Evolutionary conservation across 2,888 invertebrate species (phyloP).

Genomic region (Chloromyia formosa): DNA sequence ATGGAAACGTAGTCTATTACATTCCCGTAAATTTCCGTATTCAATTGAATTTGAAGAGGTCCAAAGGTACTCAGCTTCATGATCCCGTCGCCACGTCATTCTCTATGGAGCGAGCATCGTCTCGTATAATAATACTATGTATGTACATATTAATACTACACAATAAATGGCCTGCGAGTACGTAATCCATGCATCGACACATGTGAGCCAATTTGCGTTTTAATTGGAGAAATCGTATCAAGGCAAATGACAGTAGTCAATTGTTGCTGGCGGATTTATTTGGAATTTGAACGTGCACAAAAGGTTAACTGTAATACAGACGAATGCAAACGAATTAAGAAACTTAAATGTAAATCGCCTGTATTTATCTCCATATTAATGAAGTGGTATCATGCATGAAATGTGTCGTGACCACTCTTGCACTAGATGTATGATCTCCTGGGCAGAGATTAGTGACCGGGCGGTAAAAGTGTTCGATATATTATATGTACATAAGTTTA

Average conservation of each 20-base stretch:
- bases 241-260: conserved; percentile 29
- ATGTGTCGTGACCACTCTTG: background rate
- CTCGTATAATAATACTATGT: too few species aligned
- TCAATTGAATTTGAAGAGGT: conserved; percentile 16
- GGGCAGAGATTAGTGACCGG: too few species aligned
- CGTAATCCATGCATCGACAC: conserved; percentile 4
- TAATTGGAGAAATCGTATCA: conserved; percentile 42
- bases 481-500: too few species aligned
- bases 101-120: conserved; percentile 18
- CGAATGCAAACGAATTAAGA: conserved; percentile 24
- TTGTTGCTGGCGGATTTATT: conserved; percentile 5
- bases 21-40: conserved; percentile 23
- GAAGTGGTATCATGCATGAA: conserved; percentile 23
- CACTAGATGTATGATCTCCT: too few species aligned
- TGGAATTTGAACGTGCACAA: background rate
- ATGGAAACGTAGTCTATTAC: conserved; percentile 28
- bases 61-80: conserved; percentile 10
- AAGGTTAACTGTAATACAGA: background rate
- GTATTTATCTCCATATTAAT: conserved; percentile 19
- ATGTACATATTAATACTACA: too few species aligned
- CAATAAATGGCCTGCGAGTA: too few species aligned
- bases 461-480: too few species aligned
- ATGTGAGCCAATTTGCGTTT: conserved; percentile 39
- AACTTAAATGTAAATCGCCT: conserved; percentile 22
- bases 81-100: too few species aligned